Evolutionary conservation across 2,888 invertebrate genomes (phyloP).

Genomic region (Archips xylosteana): DNA sequence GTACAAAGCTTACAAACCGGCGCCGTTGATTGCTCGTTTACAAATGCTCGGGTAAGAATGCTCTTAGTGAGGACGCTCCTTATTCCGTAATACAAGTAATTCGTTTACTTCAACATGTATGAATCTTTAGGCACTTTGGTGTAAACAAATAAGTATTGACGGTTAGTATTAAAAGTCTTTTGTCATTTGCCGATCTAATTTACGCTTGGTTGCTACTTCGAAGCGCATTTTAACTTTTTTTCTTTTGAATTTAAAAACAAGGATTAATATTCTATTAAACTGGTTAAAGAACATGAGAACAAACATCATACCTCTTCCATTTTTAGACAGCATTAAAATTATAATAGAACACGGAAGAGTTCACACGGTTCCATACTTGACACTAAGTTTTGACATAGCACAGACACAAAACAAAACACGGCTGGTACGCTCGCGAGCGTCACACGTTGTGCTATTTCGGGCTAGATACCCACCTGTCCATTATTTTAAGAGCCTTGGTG

Average conservation of each 20-base stretch:
- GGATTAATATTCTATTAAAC: background rate
- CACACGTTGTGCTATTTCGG: slow-evolving; percentile 71
- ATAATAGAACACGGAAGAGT: background rate
- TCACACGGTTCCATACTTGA: background rate
- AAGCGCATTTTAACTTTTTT: background rate
- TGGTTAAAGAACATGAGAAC: background rate
- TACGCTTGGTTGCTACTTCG: background rate
- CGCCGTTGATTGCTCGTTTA: no score
- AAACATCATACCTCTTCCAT: background rate
- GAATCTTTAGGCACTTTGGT: no score
- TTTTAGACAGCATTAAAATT: background rate
- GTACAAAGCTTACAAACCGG: no score
- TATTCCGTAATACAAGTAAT: no score
- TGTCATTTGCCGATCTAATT: no score
- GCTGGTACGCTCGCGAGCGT: slow-evolving; percentile 61
- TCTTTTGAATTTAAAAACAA: background rate
- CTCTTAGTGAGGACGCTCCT: no score
- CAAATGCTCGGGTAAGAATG: no score
- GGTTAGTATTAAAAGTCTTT: no score
- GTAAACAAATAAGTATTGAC: no score
- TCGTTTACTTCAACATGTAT: no score
- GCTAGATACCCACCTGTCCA: slow-evolving; percentile 55
- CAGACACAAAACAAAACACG: slow-evolving; percentile 53
- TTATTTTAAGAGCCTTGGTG: slow-evolving; percentile 52
- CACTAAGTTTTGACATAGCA: background rate